A percentile compares a stretch with the other conserved stretches of the same genome.
phyloP scores from a whole-genome alignment of 2,797 vertebrate species.

The Clarias laeviceps region DNA sequence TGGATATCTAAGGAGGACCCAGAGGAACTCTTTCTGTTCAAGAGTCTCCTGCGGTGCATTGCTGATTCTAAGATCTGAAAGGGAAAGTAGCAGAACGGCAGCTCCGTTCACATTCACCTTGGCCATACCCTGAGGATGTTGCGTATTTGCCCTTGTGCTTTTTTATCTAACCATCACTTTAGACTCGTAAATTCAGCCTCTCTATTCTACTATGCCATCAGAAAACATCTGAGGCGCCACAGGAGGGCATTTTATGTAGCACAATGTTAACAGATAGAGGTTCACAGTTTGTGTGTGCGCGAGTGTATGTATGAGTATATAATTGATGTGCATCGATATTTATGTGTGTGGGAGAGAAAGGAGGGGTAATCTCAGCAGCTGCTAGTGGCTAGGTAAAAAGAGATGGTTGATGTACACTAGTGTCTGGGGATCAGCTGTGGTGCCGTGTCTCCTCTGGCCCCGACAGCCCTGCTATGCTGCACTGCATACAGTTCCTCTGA shows the following conservation, averaged over 20 bases:
- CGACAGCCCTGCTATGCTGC: conserved; percentile 51
- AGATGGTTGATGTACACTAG: conserved; percentile 72
- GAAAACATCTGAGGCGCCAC: conserved; percentile 38
- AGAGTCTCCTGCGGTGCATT: conserved; percentile 29
- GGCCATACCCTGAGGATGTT: conserved; percentile 48
- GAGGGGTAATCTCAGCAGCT: conserved; percentile 56
- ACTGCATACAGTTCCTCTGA: conserved; percentile 49
- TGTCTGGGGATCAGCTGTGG: conserved; percentile 78
- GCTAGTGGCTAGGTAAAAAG: conserved; percentile 69
- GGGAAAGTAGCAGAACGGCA: conserved; percentile 30
- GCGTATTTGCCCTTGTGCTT: conserved; percentile 24
- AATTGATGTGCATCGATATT: conserved; percentile 42
- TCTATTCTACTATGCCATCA: conserved; percentile 48
- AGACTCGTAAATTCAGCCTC: conserved; percentile 38
- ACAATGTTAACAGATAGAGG: conserved; percentile 41
- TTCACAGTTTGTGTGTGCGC: conserved; percentile 17
- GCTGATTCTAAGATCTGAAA: conserved; percentile 32
- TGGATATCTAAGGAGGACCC: conserved; percentile 47
- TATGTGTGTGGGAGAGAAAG: conserved; percentile 33
- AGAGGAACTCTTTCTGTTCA: conserved; percentile 35
- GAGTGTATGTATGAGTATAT: conserved; percentile 23
- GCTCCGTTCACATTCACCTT: conserved; percentile 37
- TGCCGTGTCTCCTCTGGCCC: conserved; percentile 60
- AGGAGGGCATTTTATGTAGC: conserved; percentile 47
- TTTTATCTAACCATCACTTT: conserved; percentile 45